Evolutionary conservation across 2,888 invertebrate genomes (phyloP), one percentile per base, ranked within the genome.

Genomic region (Atrina japonica): DNA sequence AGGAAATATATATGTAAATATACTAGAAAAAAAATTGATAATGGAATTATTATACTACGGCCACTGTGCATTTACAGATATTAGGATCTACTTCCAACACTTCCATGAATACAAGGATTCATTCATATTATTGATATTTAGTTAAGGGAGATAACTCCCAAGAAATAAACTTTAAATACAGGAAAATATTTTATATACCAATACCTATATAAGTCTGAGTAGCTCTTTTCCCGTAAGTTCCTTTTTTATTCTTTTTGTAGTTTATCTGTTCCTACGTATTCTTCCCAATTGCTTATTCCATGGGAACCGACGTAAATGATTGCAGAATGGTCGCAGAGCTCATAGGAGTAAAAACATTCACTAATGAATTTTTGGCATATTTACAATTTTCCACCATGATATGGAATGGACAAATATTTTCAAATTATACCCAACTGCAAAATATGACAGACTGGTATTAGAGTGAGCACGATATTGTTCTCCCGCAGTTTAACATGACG

Each of bases 361-460:
- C 97, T 11, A 98, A 98, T 86, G 98, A 98, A 90, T 97, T 98
- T 88, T 95, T 97, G 0, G 98, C 97, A 0, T 98, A 96, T 88
- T 92, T 94, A 85, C 91, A 93, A 52, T 92, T 97, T 9, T 75
- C 75, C 45, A 71, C 60, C 18, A 61, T 85, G 27, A 85, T 88
- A 7, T 58, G 72, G 3, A 88, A 88, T 66, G 58, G 75, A 14
- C 50, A 67, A 16, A 40, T 27, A 11, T 73, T 82, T 23, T 64
- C 73, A 6, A 75, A 74, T 41, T 84, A 82, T 56, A 78, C 72
- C 0, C 41, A 18, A 0, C 56, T 52, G n/a, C 73, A 40, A 30
- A 73, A 82, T 58, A 67, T 61, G 30, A 77, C 77, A 7, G 56
- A 64, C 16, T 78, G 78, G 80, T 67, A 50, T 58, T 80, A 78